These are phyloP conservation scores for Agelastica alni DNA, from an alignment of 2,888 invertebrate species.

Conservation along the genomic window DNA sequence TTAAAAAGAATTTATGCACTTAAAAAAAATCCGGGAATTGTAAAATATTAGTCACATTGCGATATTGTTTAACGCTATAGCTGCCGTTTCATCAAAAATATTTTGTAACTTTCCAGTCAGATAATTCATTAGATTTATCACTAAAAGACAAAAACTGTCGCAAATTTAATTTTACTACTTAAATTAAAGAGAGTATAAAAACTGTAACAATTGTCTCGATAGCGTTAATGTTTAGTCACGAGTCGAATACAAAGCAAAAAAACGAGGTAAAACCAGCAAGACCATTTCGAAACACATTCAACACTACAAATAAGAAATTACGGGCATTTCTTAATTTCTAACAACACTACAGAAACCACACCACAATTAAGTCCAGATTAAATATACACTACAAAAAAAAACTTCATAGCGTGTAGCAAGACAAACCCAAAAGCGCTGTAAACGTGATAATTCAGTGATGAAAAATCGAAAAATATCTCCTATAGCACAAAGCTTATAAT, in stretches of 20 bases:
- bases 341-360: slow-evolving; percentile 7
- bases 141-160: too few relatives aligned
- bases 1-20: too few relatives aligned
- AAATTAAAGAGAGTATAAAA: too few relatives aligned
- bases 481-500: not conserved
- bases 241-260: too few relatives aligned
- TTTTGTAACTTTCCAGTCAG: too few relatives aligned
- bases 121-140: too few relatives aligned
- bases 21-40: too few relatives aligned
- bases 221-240: too few relatives aligned
- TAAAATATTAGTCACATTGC: too few relatives aligned
- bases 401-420: slow-evolving; percentile 6
- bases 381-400: slow-evolving; percentile 12
- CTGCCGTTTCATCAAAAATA: too few relatives aligned
- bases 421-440: slow-evolving; percentile 19
- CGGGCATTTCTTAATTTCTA: slow-evolving; percentile 3
- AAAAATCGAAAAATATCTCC: not conserved
- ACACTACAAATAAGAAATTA: slow-evolving; percentile 11
- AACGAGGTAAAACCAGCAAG: slow-evolving; percentile 6
- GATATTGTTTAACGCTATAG: too few relatives aligned
- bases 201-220: too few relatives aligned
- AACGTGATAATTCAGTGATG: slow-evolving; percentile 6
- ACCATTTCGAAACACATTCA: slow-evolving; percentile 11
- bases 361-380: slow-evolving; percentile 3
- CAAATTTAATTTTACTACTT: not conserved